Evolutionary conservation across 1,140 invertebrate species (phyloP).

Genomic region (Calycopis cecrops): DNA sequence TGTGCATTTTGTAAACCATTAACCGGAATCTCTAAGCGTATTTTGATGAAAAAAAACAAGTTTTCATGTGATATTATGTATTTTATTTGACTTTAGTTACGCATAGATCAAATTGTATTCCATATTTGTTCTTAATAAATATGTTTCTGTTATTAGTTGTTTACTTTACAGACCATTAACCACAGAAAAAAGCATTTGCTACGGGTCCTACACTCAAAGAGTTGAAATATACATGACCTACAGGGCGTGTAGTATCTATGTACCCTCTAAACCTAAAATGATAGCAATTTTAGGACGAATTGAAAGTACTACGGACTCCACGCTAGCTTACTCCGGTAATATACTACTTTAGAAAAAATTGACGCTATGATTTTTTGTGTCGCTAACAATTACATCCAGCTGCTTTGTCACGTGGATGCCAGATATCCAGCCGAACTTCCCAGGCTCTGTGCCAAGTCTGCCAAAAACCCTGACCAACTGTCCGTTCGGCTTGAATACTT

Average conservation of each 20-base stretch:
- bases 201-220: too few relatives aligned
- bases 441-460: constrained; percentile 74
- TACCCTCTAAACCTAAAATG: too few relatives aligned
- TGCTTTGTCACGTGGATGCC: constrained; percentile 80
- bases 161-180: neutral
- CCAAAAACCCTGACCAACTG: constrained; percentile 80
- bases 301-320: too few relatives aligned
- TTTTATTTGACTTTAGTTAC: constrained; percentile 8
- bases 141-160: constrained; percentile 29
- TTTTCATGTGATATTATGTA: constrained; percentile 15
- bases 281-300: too few relatives aligned
- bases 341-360: constrained; percentile 77
- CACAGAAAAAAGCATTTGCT: too few relatives aligned
- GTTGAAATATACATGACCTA: too few relatives aligned
- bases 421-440: constrained; percentile 83
- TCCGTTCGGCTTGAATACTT: constrained; percentile 82
- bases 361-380: constrained; percentile 82
- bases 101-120: constrained; percentile 1
- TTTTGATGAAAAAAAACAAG: neutral
- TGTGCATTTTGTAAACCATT: too few relatives aligned
- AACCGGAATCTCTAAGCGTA: neutral
- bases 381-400: constrained; percentile 81
- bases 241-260: too few relatives aligned
- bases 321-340: constrained; percentile 20
- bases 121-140: constrained; percentile 32